Conservation (phyloP, 2,797 vertebrate genomes). For the Clarias fuscus region DNA sequence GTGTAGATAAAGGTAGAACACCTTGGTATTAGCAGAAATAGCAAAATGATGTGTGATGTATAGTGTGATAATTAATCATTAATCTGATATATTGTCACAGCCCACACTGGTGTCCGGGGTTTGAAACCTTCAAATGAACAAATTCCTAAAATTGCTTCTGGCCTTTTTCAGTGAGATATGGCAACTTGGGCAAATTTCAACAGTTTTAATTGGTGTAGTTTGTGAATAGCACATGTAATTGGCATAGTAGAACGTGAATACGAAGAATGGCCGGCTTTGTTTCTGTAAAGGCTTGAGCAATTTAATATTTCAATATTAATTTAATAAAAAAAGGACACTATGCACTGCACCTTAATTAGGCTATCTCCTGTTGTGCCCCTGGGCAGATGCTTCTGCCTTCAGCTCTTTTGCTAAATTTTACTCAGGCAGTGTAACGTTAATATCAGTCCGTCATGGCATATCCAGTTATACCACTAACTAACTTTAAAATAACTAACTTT, state of each 20-base stretch:
- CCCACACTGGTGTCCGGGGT: neutral
- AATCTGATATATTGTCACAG: slow-evolving; percentile 7
- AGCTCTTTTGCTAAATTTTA: slow-evolving; percentile 22
- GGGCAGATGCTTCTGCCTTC: slow-evolving; percentile 22
- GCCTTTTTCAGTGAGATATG: neutral
- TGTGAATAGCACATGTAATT: neutral
- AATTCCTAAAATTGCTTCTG: neutral
- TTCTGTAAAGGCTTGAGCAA: neutral
- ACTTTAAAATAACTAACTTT: slow-evolving; percentile 21
- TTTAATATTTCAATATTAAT: neutral
- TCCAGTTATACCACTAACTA: neutral
- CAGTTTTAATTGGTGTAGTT: neutral
- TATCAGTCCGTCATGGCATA: neutral
- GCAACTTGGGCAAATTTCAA: neutral
- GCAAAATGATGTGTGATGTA: neutral
- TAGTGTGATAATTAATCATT: neutral
- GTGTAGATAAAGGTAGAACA: neutral
- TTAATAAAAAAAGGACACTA: neutral
- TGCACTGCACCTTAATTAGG: slow-evolving; percentile 15
- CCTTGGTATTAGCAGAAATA: neutral
- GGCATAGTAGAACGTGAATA: neutral
- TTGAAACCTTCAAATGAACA: slow-evolving; percentile 14
- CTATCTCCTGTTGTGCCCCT: slow-evolving; percentile 19
- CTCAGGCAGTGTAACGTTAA: neutral
- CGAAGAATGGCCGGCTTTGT: neutral